A percentile compares a stretch with the other conserved stretches of the same genome.
Conservation (phyloP, 2,113 vertebrate species). For the Urocitellus parryii region DNA sequence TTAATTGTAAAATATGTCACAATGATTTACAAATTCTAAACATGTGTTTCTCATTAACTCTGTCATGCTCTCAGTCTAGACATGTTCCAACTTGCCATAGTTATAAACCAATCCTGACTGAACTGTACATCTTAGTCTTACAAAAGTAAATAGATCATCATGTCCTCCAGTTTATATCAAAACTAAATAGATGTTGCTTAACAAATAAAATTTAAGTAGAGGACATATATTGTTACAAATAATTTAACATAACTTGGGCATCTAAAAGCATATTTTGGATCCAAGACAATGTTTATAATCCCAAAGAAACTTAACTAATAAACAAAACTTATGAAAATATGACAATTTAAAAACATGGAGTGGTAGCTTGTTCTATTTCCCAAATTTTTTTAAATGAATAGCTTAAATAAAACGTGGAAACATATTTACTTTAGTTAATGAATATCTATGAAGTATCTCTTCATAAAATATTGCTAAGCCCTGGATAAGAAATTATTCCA, state of each 20-base stretch:
- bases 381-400: background rate
- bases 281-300: conserved; percentile 53
- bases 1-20: conserved; percentile 4
- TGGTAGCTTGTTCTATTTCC: background rate
- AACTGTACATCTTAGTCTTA: conserved; percentile 17
- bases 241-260: background rate
- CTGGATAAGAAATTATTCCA: background rate
- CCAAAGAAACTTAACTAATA: conserved; percentile 58
- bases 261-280: conserved; percentile 53
- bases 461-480: background rate
- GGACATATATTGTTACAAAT: background rate
- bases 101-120: background rate
- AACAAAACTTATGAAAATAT: background rate
- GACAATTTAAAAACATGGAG: background rate
- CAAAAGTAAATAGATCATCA: background rate
- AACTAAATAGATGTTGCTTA: conserved; percentile 32
- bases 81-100: background rate
- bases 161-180: background rate
- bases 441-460: background rate
- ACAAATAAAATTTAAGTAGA: conserved; percentile 56
- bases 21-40: background rate
- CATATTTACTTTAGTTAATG: background rate
- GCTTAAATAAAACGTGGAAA: background rate
- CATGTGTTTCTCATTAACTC: background rate
- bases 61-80: background rate